Percentiles rank a stretch among this genome's conserved stretches.
Conservation (phyloP, 2,888 invertebrate genomes). For the Euplagia quadripunctaria region DNA sequence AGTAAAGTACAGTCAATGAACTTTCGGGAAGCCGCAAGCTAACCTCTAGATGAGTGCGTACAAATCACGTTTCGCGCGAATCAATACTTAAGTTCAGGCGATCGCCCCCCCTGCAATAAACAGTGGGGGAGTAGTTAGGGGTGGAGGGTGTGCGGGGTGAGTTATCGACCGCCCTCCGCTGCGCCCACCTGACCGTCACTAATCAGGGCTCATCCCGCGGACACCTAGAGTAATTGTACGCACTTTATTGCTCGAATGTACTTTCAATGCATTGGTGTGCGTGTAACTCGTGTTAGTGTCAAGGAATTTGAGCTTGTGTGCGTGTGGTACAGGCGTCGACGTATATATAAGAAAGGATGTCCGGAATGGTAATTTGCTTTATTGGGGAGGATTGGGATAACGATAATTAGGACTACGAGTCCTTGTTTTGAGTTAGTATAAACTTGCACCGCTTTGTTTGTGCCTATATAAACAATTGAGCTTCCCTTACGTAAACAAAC, state of each 20-base stretch:
- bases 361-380: slow-evolving; percentile 62
- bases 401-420: slow-evolving; percentile 54
- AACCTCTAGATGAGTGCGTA: slow-evolving; percentile 86
- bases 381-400: slow-evolving; percentile 58
- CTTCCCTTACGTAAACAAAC: slow-evolving; percentile 29
- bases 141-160: slow-evolving; percentile 65
- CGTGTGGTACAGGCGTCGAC: slow-evolving; percentile 50
- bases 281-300: slow-evolving; percentile 41
- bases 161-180: slow-evolving; percentile 73
- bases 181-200: slow-evolving; percentile 86
- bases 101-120: slow-evolving; percentile 85
- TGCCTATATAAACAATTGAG: slow-evolving; percentile 36
- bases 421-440: slow-evolving; percentile 49
- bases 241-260: slow-evolving; percentile 70
- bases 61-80: slow-evolving; percentile 88
- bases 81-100: slow-evolving; percentile 88
- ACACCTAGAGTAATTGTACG: slow-evolving; percentile 85
- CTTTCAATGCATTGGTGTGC: slow-evolving; percentile 53
- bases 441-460: slow-evolving; percentile 41
- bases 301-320: slow-evolving; percentile 43
- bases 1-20: slow-evolving; percentile 61
- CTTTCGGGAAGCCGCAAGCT: slow-evolving; percentile 73
- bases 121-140: slow-evolving; percentile 79
- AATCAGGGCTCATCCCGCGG: slow-evolving; percentile 87
- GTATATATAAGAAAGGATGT: slow-evolving; percentile 51